A percentile compares a stretch with the other conserved stretches of the same genome.
phyloP scores from a whole-genome alignment of 2,113 vertebrate genomes.

The Halichoerus grypus region DNA sequence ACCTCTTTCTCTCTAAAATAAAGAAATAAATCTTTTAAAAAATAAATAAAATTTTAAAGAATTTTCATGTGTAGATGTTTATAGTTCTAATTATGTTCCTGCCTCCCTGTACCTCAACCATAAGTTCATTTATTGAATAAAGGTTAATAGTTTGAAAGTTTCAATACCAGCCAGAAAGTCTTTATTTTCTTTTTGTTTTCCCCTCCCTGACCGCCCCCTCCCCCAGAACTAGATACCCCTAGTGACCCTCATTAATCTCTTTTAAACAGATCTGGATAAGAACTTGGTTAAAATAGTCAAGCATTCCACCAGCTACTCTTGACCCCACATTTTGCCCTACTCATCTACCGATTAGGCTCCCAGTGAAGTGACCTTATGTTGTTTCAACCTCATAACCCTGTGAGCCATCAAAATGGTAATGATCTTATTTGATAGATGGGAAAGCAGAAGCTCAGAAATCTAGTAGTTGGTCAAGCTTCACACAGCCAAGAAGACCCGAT shows the following conservation, averaged over 20 bases:
- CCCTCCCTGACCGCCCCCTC: fast-evolving
- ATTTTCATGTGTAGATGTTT: background rate
- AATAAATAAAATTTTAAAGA: background rate
- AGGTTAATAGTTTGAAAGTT: background rate
- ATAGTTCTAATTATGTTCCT: slow-evolving; percentile 1
- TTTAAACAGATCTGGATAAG: slow-evolving; percentile 25
- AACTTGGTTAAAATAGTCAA: background rate
- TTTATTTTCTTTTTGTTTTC: background rate
- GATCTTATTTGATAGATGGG: background rate
- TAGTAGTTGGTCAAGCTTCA: background rate
- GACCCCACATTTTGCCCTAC: background rate
- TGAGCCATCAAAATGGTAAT: background rate
- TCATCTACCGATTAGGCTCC: background rate
- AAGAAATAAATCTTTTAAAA: background rate
- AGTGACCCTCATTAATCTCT: background rate
- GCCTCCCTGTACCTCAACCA: background rate
- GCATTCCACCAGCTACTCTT: background rate
- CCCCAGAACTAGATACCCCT: background rate
- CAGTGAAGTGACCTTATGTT: background rate
- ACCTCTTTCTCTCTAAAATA: background rate
- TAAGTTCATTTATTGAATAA: background rate
- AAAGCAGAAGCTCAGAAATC: background rate
- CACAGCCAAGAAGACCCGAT: background rate
- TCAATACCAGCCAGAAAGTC: background rate
- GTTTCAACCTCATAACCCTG: background rate